Percentiles rank a stretch among this genome's conserved stretches.
Conservation (phyloP, 2,113 vertebrate genomes). For the Catharus fuscescens region DNA sequence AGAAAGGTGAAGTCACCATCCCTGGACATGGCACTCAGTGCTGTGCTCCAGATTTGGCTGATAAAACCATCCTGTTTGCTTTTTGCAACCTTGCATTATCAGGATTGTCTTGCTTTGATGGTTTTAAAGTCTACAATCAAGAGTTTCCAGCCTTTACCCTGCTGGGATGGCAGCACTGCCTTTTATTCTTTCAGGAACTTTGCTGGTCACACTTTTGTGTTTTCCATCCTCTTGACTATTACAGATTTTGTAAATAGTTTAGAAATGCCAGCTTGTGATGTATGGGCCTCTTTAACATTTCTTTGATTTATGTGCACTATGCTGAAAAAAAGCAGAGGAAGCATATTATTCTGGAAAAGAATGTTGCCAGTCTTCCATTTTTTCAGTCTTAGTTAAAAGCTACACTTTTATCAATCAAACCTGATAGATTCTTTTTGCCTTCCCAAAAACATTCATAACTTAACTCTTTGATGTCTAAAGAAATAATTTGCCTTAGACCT, state of each 20-base stretch:
- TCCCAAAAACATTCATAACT: constrained; percentile 58
- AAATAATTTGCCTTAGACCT: background rate
- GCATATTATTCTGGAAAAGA: constrained; percentile 81
- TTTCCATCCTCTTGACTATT: constrained; percentile 71
- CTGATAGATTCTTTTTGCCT: constrained; percentile 70
- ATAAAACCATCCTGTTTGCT: constrained; percentile 34
- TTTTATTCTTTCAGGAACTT: constrained; percentile 47
- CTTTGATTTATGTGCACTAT: constrained; percentile 83
- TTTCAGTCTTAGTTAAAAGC: constrained; percentile 73
- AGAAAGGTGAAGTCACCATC: background rate
- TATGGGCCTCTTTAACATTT: constrained; percentile 82
- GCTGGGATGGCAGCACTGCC: constrained; percentile 50
- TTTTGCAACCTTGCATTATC: constrained; percentile 57
- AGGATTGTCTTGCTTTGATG: constrained; percentile 72
- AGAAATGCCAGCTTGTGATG: constrained; percentile 83
- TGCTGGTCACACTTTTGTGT: constrained; percentile 40
- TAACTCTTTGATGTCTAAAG: constrained; percentile 69
- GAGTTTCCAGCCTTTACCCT: constrained; percentile 74
- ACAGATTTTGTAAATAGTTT: constrained; percentile 78
- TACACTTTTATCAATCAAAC: constrained; percentile 80
- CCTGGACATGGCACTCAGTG: background rate
- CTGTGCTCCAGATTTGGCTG: background rate
- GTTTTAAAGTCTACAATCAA: constrained; percentile 51
- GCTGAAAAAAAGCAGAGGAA: constrained; percentile 82
- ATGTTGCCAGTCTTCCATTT: constrained; percentile 77